Base-by-base conservation (phyloP, 2,797 vertebrate species). In the Chelon labrosus region DNA sequence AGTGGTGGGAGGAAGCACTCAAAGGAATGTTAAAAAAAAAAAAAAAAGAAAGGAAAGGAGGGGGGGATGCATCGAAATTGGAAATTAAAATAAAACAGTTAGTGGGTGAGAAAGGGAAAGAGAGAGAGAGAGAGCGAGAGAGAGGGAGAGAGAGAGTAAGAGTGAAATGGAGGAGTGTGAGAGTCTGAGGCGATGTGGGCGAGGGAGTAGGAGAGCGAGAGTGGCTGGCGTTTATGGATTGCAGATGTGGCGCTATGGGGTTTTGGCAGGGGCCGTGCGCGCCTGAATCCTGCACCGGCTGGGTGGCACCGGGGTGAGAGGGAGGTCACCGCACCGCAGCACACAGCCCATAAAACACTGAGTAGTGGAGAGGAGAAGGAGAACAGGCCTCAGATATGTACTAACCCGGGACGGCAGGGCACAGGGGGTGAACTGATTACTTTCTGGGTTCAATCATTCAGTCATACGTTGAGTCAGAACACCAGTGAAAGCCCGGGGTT, bases 241-340 rank as follows among this genome's bases (percentile, higher is more conserved):
- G 91, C 95, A 96, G 95, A 96, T 96, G 95, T 96, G 94, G 93
- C 79, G 93, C 93, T 92, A 82, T 94, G 93, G 93, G 94, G 93
- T 94, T 96, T 95, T 95, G 95, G 94, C 95, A 93, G 94, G 84
- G 93, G 89, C 90, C 84, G 17, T 88, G 88, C 67, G 80, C 67
- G 93, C 94, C 92, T 92, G 91, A 92, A 91, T 93, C 91, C 90
- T 91, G 85, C 91, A 94, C 94, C 80, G 94, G 94, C 94, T 96
- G 95, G 95, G 95, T 96, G 95, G 95, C 95, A 96, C 95, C 93
- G 77, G 94, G 95, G 93, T 96, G 93, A 96, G 88, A 83, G 88
- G 74, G 88, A 94, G 95, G 95, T 96, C 95, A 95, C 63, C 0
- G 70, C 89, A 92, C 94, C 93, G 79, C 94, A 95, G 92, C 93